Evolutionary conservation across 1,140 invertebrate species (phyloP), one percentile per base, ranked within the genome.

Genomic region (Aricia agestis): DNA sequence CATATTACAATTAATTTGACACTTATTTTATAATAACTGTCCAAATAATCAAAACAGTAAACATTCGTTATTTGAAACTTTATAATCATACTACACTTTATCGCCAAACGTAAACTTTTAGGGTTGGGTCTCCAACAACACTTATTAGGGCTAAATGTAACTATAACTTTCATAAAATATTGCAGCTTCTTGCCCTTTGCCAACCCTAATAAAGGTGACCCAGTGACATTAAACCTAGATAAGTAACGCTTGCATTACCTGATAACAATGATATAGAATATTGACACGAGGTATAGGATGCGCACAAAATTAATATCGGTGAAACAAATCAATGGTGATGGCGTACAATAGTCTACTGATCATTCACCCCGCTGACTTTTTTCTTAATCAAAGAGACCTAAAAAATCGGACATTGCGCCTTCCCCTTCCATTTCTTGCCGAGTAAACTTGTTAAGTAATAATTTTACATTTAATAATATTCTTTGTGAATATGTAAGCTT

Each of bases 201-300:
- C 17, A 63, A 63, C 59, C 59, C 59, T 63, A 63, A 63, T 63
- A 63, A 63, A 63, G 59, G 59, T 63, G 59, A 63, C 59, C 59
- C 59, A 63, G 59, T 63, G 59, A 25, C 59, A 63, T 63, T 63
- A 63, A 19, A 19, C 59, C 10, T 25, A 19, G 59, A 63, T 63
- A 63, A 25, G 59, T 25, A 25, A 19, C 59, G 2, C 18, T 63
- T 63, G 59, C 59, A 63, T 25, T 19, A 13, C 18, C 19, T 63
- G 59, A 25, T 19, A 63, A 11, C 59, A 17, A 18, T 52, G 19
- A 17, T 19, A 63, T 18, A 63, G 17, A 6, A 15, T 52, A 52
- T 52, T 52, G 7, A 15, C 9, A 52, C 45, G 25, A 25, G 25
- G 25, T 25, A 0, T 25, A 13, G 1, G 45, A 5, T 52, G 9